These are phyloP conservation scores for Andrena bucephala DNA, from an alignment of 2,888 invertebrate species.

Conservation along the genomic window DNA sequence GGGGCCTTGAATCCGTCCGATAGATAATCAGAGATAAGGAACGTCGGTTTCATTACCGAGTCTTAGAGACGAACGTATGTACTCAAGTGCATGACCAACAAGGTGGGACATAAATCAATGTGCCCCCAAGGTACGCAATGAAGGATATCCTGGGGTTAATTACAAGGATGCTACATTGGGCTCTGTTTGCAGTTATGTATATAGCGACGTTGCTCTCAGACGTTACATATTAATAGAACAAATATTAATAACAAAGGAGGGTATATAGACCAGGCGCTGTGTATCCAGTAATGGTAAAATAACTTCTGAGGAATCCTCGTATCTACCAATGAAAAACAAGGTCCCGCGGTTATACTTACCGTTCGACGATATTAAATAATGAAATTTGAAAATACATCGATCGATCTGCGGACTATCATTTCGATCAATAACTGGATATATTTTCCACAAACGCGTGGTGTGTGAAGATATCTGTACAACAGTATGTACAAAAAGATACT, in stretches of 20 bases:
- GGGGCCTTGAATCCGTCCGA: background rate
- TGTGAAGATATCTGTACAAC: background rate
- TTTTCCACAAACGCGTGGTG: background rate
- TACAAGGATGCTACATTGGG: slow-evolving; percentile 19
- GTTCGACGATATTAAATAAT: background rate
- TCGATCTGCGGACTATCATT: background rate
- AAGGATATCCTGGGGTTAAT: slow-evolving; percentile 44
- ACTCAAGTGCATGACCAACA: slow-evolving; percentile 17
- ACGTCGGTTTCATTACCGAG: background rate
- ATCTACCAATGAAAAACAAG: slow-evolving; percentile 7
- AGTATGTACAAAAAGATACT: background rate
- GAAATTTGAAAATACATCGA: background rate
- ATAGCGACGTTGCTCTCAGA: background rate
- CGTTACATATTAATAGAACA: slow-evolving; percentile 12
- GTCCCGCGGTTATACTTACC: slow-evolving; percentile 10
- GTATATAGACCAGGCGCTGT: background rate
- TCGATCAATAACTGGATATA: background rate
- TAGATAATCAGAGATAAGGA: background rate
- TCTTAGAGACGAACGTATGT: background rate
- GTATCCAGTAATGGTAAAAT: slow-evolving; percentile 33
- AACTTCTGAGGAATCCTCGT: background rate
- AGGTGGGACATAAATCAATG: slow-evolving; percentile 50
- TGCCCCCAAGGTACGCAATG: slow-evolving; percentile 12
- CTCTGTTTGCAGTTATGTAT: slow-evolving; percentile 32
- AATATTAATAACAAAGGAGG: background rate